phyloP scores from a whole-genome alignment of 2,797 vertebrate species.

The Takifugu rubripes region DNA sequence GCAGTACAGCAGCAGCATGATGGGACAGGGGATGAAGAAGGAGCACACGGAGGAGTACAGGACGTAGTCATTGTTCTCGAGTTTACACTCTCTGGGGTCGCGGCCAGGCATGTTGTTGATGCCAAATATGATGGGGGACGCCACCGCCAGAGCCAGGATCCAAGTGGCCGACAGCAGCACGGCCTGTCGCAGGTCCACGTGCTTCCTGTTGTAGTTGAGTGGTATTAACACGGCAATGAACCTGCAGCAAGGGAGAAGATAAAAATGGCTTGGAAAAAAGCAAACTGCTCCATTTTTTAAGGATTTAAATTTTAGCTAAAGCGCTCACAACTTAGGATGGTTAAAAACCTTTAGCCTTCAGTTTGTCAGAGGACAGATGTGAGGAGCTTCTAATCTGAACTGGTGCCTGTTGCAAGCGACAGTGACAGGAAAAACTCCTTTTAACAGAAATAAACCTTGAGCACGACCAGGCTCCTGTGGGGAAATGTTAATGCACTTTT shows the following conservation, averaged over 20 bases:
- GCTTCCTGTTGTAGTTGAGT: conserved; percentile 86
- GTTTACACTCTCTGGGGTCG: conserved; percentile 83
- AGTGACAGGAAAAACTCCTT: no score
- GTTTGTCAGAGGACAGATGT: no score
- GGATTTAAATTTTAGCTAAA: no score
- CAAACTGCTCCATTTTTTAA: no score
- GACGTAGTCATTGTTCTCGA: conserved; percentile 88
- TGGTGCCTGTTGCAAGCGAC: not conserved
- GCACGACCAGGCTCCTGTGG: no score
- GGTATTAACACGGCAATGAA: conserved; percentile 91
- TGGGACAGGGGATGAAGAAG: conserved; percentile 94
- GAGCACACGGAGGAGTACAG: conserved; percentile 94
- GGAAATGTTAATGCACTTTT: no score
- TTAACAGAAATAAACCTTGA: no score
- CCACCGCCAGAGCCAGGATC: conserved; percentile 89
- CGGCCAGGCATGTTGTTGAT: conserved; percentile 85
- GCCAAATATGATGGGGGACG: conserved; percentile 90
- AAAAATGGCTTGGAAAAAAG: no score
- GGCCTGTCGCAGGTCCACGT: conserved; percentile 85
- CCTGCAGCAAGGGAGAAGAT: conserved; percentile 67
- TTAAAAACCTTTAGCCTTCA: no score
- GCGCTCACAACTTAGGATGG: no score
- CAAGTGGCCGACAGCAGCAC: conserved; percentile 89
- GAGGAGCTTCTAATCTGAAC: no score
- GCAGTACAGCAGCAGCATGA: conserved; percentile 93